Conservation (phyloP, 2,888 invertebrate species). For the Cephalotes varians region DNA sequence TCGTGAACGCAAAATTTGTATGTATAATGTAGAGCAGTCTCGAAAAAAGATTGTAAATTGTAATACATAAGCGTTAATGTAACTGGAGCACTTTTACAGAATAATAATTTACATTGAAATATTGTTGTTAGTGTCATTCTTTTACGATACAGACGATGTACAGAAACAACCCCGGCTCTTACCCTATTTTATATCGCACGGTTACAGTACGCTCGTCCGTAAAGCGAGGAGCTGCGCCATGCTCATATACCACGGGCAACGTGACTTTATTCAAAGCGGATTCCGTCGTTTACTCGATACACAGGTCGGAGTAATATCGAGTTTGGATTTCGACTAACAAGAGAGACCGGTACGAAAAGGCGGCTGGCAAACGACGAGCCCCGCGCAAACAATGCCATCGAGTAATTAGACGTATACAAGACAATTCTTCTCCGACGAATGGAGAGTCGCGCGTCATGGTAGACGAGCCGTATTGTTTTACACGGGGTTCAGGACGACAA, state of each 20-base stretch:
- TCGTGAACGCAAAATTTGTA: neutral
- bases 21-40: neutral
- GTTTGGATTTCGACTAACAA: conserved; percentile 72
- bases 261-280: conserved; percentile 63
- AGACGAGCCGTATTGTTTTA: conserved; percentile 43
- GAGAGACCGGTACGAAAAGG: conserved; percentile 61
- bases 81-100: neutral
- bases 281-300: conserved; percentile 63
- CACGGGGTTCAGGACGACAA: conserved; percentile 42
- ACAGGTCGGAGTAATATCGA: conserved; percentile 66
- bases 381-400: conserved; percentile 65
- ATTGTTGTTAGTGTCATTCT: neutral
- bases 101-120: conserved; percentile 22
- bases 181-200: conserved; percentile 36
- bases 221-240: conserved; percentile 17
- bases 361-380: conserved; percentile 60
- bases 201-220: conserved; percentile 11
- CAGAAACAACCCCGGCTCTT: conserved; percentile 44
- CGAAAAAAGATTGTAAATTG: neutral
- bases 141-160: conserved; percentile 17
- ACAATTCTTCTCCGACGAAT: conserved; percentile 61
- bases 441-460: conserved; percentile 30
- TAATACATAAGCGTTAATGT: neutral
- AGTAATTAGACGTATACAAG: conserved; percentile 66
- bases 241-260: conserved; percentile 57